Evolutionary conservation across 2,797 vertebrate genomes (phyloP), one percentile per base, ranked within the genome.

Genomic region (Spheniscus humboldti): DNA sequence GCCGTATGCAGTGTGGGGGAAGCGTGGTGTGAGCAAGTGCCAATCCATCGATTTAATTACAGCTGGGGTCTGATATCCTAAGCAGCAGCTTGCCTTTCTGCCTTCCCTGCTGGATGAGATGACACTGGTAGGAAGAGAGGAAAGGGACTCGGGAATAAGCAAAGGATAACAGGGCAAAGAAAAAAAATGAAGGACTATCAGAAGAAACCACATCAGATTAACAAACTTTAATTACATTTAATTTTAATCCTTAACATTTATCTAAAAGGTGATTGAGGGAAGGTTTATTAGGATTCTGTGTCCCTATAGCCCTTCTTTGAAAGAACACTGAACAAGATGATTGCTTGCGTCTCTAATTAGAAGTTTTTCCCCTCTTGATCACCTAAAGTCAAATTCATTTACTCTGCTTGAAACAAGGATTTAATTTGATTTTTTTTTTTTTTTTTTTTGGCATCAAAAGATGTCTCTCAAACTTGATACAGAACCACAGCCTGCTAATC

Each of bases 321-420:
- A 97, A 93, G 95, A 97, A 96, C 88, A 91, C 92, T 94, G 96
- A 97, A 97, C 86, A 90, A 94, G 92, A 89, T 97, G 95, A 97
- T 95, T 95, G 95, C 97, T 87, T 97, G 57, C 9, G 17, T 97
- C 95, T 98, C 97, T 98, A 98, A 98, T 98, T 98, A 98, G 96
- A 97, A 97, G 97, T 96, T 97, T 97, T 86, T 85, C 96, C 97
- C 94, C 96, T 95, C 97, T 97, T 97, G 96, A 97, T 98, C 97
- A 97, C 96, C 97, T 97, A 96, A 97, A 98, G 97, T 98, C 98
- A 97, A 97, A 98, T 98, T 98, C 98, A 98, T 98, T 98, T 98
- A 97, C 97, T 97, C 92, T 92, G 97, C 97, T 98, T 97, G 95
- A 98, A 98, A 96, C 96, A 97, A 97, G 95, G 96, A 96, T 98